These are phyloP conservation scores for Cyphomyrmex costatus DNA, from an alignment of 1,140 invertebrate species.

Conservation along the genomic window DNA sequence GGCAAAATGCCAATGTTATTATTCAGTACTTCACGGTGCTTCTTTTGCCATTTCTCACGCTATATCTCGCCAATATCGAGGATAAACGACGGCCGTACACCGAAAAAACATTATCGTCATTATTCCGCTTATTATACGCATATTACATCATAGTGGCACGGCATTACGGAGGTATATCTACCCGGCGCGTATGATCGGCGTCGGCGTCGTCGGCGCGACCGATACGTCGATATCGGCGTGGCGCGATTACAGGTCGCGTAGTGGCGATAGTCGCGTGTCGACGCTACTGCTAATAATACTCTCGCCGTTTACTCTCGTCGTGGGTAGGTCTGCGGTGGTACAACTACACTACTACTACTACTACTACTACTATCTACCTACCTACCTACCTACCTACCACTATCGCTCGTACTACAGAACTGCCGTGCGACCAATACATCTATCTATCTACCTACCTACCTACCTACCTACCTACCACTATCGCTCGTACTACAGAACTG, in stretches of 20 bases:
- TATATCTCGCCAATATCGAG: not conserved
- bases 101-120: conserved; percentile 5
- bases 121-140: conserved; percentile 27
- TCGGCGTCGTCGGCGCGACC: conserved; percentile 26
- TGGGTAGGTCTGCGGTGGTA: conserved; percentile 46
- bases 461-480: too few relatives aligned
- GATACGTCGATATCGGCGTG: conserved; percentile 51
- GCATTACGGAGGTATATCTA: not conserved
- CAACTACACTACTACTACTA: conserved; percentile 48
- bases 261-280: conserved; percentile 45
- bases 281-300: conserved; percentile 66
- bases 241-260: conserved; percentile 22
- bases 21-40: not conserved
- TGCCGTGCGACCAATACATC: conserved; percentile 43
- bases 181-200: not conserved
- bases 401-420: conserved; percentile 13
- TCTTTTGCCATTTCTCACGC: not conserved
- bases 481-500: conserved; percentile 24
- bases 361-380: not conserved
- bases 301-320: conserved; percentile 58
- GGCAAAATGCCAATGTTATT: not conserved
- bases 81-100: not conserved
- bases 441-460: too few relatives aligned
- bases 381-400: too few relatives aligned
- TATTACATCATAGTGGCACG: conserved; percentile 2